These are phyloP conservation scores for Amphiprion ocellaris DNA, from an alignment of 2,113 vertebrate species.

Conservation along the genomic window DNA sequence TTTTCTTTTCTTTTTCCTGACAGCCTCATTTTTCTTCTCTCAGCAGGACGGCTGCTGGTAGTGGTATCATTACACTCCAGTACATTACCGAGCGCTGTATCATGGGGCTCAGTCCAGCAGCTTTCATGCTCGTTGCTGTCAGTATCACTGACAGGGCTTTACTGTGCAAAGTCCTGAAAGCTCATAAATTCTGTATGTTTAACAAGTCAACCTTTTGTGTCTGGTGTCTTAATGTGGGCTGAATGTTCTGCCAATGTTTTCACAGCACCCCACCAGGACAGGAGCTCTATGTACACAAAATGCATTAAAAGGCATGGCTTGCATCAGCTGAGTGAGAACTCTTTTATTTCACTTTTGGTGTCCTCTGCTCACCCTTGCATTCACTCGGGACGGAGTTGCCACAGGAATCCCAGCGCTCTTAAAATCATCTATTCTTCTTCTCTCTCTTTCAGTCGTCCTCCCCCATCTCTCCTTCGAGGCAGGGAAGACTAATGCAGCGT, in stretches of 20 bases:
- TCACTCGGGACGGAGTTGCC: slow-evolving; percentile 32
- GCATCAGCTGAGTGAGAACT: slow-evolving; percentile 32
- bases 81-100: slow-evolving; percentile 65
- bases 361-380: slow-evolving; percentile 36
- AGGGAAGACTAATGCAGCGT: slow-evolving; percentile 36
- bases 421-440: slow-evolving; percentile 51
- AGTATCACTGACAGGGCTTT: slow-evolving; percentile 51
- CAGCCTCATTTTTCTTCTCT: slow-evolving; percentile 73
- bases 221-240: slow-evolving; percentile 27
- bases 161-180: slow-evolving; percentile 49
- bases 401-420: slow-evolving; percentile 23
- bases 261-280: slow-evolving; percentile 34
- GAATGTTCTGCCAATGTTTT: slow-evolving; percentile 42
- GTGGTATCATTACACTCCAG: slow-evolving; percentile 69
- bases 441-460: slow-evolving; percentile 16
- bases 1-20: slow-evolving; percentile 66
- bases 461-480: slow-evolving; percentile 30
- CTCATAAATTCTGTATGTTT: slow-evolving; percentile 60
- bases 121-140: slow-evolving; percentile 59
- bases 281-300: slow-evolving; percentile 31
- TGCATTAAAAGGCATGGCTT: slow-evolving; percentile 13
- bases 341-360: slow-evolving; percentile 30
- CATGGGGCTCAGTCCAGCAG: slow-evolving; percentile 47
- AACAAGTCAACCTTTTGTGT: slow-evolving; percentile 58
- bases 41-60: slow-evolving; percentile 58